phyloP scores from a whole-genome alignment of 2,888 invertebrate species.

The Aproaerema taeniolella region DNA sequence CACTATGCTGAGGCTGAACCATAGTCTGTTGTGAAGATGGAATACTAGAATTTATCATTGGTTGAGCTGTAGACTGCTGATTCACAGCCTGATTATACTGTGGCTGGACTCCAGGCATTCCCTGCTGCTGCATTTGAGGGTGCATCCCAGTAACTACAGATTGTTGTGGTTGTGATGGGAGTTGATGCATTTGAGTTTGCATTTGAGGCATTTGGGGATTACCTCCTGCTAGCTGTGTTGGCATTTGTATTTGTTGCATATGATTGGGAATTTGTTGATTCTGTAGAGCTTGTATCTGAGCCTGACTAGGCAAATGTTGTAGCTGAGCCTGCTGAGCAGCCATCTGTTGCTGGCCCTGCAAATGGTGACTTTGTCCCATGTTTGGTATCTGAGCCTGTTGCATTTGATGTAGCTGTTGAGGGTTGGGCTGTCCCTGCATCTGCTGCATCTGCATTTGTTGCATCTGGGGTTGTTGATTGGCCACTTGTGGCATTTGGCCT shows the following conservation, averaged over 20 bases:
- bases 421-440: constrained; percentile 65
- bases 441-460: constrained; percentile 74
- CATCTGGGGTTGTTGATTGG: constrained; percentile 68
- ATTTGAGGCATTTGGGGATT: constrained; percentile 72
- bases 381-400: constrained; percentile 70
- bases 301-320: constrained; percentile 69
- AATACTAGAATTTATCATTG: constrained; percentile 65
- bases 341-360: constrained; percentile 66
- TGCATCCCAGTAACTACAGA: constrained; percentile 71
- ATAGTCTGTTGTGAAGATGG: constrained; percentile 67
- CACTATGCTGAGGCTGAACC: constrained; percentile 69
- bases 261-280: constrained; percentile 75
- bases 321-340: constrained; percentile 69
- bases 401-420: constrained; percentile 69
- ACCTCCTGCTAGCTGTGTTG: constrained; percentile 56
- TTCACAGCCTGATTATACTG: constrained; percentile 72
- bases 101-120: constrained; percentile 68
- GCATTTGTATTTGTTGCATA: constrained; percentile 74
- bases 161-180: constrained; percentile 70
- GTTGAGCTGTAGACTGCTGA: constrained; percentile 63
- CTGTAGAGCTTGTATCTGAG: constrained; percentile 71
- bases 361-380: constrained; percentile 64
- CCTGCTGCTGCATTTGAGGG: constrained; percentile 69
- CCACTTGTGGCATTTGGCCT: constrained; percentile 64
- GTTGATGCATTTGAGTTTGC: constrained; percentile 72